These are phyloP conservation scores for Enteromius unitaeniatus DNA, from an alignment of 2,797 vertebrate species.

Conservation along the genomic window DNA sequence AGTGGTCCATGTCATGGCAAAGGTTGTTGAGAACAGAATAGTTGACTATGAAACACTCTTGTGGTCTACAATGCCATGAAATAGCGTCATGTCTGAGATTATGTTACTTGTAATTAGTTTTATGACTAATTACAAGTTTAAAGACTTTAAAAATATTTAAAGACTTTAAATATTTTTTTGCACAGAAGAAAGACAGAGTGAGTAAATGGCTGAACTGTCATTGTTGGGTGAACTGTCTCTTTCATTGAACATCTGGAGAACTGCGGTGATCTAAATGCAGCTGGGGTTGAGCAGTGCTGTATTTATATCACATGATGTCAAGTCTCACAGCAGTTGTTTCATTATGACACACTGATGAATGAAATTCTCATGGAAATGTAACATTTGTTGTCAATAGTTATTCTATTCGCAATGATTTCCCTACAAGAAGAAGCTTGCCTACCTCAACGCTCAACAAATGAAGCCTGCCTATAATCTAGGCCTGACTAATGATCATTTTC, in stretches of 20 bases:
- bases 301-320: background rate
- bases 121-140: too few species aligned
- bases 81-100: conserved; percentile 6
- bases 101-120: background rate
- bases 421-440: background rate
- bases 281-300: background rate
- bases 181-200: background rate
- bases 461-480: background rate
- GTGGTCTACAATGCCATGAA: background rate
- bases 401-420: background rate
- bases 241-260: background rate
- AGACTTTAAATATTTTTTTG: too few species aligned
- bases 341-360: background rate
- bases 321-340: background rate
- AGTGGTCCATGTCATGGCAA: background rate
- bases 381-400: background rate
- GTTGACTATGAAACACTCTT: background rate
- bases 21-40: background rate
- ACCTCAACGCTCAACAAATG: background rate
- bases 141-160: too few species aligned
- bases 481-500: background rate
- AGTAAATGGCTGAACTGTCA: background rate
- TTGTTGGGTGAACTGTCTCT: background rate
- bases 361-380: background rate
- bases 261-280: background rate